Conservation (phyloP, 2,888 invertebrate species). For the Ectemnius continuus region DNA sequence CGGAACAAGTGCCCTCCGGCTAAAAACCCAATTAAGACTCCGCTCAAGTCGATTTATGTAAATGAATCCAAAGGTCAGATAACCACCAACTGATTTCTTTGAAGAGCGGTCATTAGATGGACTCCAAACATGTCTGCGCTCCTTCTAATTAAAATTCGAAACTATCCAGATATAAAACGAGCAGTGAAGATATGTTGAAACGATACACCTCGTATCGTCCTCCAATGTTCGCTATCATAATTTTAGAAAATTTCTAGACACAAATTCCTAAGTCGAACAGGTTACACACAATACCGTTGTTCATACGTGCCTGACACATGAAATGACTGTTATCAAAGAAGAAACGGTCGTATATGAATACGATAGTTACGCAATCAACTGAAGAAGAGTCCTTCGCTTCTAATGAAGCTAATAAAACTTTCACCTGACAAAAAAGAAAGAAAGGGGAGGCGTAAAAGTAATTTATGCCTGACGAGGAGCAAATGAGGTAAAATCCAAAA, state of each 20-base stretch:
- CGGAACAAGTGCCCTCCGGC: conserved; percentile 34
- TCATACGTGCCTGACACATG: conserved; percentile 28
- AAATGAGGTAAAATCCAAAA: too few species aligned
- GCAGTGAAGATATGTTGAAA: too few species aligned
- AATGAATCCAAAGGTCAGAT: conserved; percentile 20
- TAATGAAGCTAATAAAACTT: background rate
- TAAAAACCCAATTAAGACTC: conserved; percentile 42
- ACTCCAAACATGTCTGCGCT: background rate
- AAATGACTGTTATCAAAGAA: conserved; percentile 38
- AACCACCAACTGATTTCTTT: background rate
- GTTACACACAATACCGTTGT: conserved; percentile 57
- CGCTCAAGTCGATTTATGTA: conserved; percentile 26
- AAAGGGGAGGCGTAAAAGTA: background rate
- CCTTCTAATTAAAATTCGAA: too few species aligned
- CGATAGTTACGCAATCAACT: conserved; percentile 37
- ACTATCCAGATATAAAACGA: too few species aligned
- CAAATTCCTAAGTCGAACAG: background rate
- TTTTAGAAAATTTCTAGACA: background rate
- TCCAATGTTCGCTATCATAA: too few species aligned
- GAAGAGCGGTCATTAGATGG: background rate
- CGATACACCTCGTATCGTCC: too few species aligned
- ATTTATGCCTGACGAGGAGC: too few species aligned
- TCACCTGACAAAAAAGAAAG: background rate
- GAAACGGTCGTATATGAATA: conserved; percentile 30
- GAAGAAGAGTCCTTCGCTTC: conserved; percentile 5